Percentiles rank a stretch among this genome's conserved stretches.
Evolutionary conservation across 2,797 vertebrate species (phyloP).

Genomic region (Microctenopoma stevenorrisi): DNA sequence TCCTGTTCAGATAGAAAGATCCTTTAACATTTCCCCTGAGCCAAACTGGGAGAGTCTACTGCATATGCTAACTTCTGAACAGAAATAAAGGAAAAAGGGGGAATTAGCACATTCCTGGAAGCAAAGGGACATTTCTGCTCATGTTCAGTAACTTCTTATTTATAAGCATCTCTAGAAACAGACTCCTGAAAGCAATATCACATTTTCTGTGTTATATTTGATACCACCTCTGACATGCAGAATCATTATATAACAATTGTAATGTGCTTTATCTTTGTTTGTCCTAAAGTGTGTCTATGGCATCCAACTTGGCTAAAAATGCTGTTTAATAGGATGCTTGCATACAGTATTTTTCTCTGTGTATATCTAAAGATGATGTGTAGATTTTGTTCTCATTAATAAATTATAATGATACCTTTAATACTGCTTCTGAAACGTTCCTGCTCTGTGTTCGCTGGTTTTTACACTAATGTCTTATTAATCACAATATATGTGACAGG

Average conservation of each 20-base stretch:
- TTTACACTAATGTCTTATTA: slow-evolving; percentile 27
- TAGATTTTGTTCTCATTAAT: slow-evolving; percentile 54
- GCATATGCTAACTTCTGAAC: slow-evolving; percentile 35
- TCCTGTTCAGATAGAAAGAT: slow-evolving; percentile 49
- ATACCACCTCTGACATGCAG: slow-evolving; percentile 36
- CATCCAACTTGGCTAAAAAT: slow-evolving; percentile 31
- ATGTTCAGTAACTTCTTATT: slow-evolving; percentile 55
- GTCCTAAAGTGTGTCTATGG: slow-evolving; percentile 40
- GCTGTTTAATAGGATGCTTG: slow-evolving; percentile 49
- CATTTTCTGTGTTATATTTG: slow-evolving; percentile 46
- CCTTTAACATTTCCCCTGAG: slow-evolving; percentile 68
- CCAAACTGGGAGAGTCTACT: slow-evolving; percentile 18
- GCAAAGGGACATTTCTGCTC: slow-evolving; percentile 30
- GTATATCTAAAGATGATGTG: slow-evolving; percentile 56
- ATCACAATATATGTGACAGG: slow-evolving; percentile 29
- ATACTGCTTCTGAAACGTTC: slow-evolving; percentile 17
- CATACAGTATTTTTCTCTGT: slow-evolving; percentile 55
- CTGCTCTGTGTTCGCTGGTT: neutral
- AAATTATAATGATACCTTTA: slow-evolving; percentile 55
- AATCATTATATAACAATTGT: slow-evolving; percentile 42
- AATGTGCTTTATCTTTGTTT: slow-evolving; percentile 30
- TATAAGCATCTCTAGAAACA: slow-evolving; percentile 44
- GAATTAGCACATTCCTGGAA: slow-evolving; percentile 31
- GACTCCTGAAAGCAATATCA: slow-evolving; percentile 51
- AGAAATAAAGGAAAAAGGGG: neutral